Percentiles rank a stretch among this genome's conserved stretches.
These are phyloP conservation scores for Helicoverpa assulta DNA, from an alignment of 2,888 invertebrate species.

Conservation along the genomic window DNA sequence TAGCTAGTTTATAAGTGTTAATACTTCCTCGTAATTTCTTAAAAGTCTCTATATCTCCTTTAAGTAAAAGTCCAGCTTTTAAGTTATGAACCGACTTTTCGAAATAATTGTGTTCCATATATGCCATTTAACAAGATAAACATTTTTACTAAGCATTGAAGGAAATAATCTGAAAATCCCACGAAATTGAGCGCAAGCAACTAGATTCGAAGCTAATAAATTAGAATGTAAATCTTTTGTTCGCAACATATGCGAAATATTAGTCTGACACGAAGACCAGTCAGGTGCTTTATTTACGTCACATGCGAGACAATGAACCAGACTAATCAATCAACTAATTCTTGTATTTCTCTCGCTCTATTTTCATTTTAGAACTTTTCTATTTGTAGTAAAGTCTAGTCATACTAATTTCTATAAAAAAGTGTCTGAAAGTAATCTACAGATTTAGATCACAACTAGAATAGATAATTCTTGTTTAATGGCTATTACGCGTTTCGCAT, in stretches of 20 bases:
- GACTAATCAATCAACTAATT: background rate
- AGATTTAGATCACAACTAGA: constrained; percentile 35
- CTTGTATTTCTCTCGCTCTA: constrained; percentile 4
- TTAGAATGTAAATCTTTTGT: constrained; percentile 31
- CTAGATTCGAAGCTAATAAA: constrained; percentile 23
- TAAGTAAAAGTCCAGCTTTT: background rate
- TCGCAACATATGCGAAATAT: constrained; percentile 34
- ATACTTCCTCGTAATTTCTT: constrained; percentile 5
- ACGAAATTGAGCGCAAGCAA: background rate
- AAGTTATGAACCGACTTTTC: background rate
- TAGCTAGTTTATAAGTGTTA: constrained; percentile 20
- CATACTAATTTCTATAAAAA: constrained; percentile 23
- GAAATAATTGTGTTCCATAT: background rate
- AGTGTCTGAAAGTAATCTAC: constrained; percentile 43
- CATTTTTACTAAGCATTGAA: background rate
- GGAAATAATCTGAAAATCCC: background rate
- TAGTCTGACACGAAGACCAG: constrained; percentile 26
- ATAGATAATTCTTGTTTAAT: constrained; percentile 33
- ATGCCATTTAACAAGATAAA: background rate
- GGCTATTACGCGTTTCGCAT: constrained; percentile 2
- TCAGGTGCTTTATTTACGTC: constrained; percentile 39
- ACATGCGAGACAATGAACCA: constrained; percentile 28
- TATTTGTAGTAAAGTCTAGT: constrained; percentile 47
- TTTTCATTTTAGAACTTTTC: constrained; percentile 36
- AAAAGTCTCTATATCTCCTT: background rate